Base-by-base conservation (phyloP, 2,888 invertebrate genomes). In the Protonemura montana region DNA sequence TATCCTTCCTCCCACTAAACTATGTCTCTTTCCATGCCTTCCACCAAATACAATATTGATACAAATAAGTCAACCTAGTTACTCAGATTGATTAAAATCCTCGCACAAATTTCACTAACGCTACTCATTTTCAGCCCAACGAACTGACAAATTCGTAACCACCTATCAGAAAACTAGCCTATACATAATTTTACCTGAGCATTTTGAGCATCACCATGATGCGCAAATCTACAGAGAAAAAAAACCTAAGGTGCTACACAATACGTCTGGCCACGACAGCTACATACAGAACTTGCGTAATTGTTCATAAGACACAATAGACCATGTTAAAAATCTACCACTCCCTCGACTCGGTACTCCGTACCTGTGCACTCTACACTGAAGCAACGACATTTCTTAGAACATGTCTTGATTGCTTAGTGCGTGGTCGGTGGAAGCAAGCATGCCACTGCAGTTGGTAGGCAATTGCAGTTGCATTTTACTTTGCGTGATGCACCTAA, bases 271-370 rank as follows among this genome's bases (percentile, higher is more conserved):
- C 59, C 2, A 21, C 21, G 6, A 35, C 35, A 6, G 16, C 59
- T 3, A 59, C 59, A 59, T 21, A 59, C 59, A 59, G 59, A 29
- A n/a, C n/a, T 81, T 81, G 30, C 81, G 81, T 81, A 81, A 81
- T 81, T 81, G 78, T 78, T 27, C 81, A 29, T 16, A 81, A 29
- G 81, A 81, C 28, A 81, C 81, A 81, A 81, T 81, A 81, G 81
- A 81, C 29, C 30, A 30, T 81, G 81, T 81, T 27, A 81, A 30
- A 81, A 81, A 81, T 30, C 28, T n/a, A 29, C 81, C 81, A 81
- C 81, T 81, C 81, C 81, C 81, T 78, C 26, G 27, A 21, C 59
- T 59, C 7, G 59, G 35, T 35, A 35, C 35, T 35, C 35, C 35
- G 35, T 35, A 6, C 35, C 35, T 35, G 35, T 35, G 35, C 10